Evolutionary conservation across 2,888 invertebrate species (phyloP), one percentile per base, ranked within the genome.

Genomic region (Amiota communis): DNA sequence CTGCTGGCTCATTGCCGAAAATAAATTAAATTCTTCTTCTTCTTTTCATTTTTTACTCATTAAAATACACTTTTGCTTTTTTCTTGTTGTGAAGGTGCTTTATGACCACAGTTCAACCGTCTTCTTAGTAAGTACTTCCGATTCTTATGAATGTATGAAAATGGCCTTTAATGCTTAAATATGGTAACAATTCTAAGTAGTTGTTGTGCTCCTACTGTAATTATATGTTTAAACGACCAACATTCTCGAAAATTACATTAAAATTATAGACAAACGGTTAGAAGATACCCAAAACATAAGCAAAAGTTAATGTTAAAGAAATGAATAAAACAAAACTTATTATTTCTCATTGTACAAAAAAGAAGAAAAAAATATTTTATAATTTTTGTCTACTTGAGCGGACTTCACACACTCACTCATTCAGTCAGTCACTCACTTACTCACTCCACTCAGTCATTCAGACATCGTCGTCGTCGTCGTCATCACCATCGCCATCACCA

Each of bases 111-210:
- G 36, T 6, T 36, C 36, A 6, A 1, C 36, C 36, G 6, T 36
- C 6, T 36, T 36, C 36, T 36, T 6, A 36, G 23, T 63, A 65
- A 15, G 65, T 49, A 65, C 65, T 65, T 65, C 65, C 65, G 65
- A 48, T 65, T n/a, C 48, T 63, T 13, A 46, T n/a, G n/a, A 15
- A 36, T 36, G 12, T 12, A 11, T 49, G 65, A 46, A 13, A n/a
- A 3, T 49, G 65, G 65, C 65, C 48, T 65, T 36, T 17, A 11
- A 48, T 10, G 65, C 15, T 23, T 49, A 49, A 48, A 65, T 65
- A 15, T 15, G 46, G 12, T 49, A 48, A 48, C 11, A 53, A n/a
- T 15, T 15, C 15, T 13, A n/a, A 8, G 53, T 53, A n/a, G 53
- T 53, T 12, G 53, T 12, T 12, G 53, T 9, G 6, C 12, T 12